A percentile compares a stretch with the other conserved stretches of the same genome.
These are phyloP conservation scores for Phyllostomus hastatus DNA, from an alignment of 2,113 vertebrate species.

Conservation along the genomic window DNA sequence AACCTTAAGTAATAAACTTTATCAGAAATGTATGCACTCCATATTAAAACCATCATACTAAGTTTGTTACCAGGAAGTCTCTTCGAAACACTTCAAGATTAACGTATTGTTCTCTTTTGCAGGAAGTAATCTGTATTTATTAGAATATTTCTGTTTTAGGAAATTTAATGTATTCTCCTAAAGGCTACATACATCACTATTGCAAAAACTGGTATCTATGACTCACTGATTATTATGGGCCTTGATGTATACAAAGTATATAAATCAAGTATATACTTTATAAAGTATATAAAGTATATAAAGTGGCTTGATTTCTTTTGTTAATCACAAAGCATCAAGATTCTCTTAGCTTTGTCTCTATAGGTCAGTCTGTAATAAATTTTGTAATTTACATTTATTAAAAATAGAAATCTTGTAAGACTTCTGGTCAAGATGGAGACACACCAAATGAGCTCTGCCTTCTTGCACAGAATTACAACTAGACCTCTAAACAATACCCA, in stretches of 20 bases:
- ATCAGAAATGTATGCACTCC: not conserved
- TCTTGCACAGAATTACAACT: too few species aligned
- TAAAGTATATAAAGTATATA: too few species aligned
- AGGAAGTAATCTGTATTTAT: slow-evolving; percentile 11
- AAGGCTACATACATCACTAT: not conserved
- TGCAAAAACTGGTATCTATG: not conserved
- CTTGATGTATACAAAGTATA: not conserved
- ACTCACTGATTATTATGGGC: not conserved
- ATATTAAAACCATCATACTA: not conserved
- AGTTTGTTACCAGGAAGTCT: not conserved
- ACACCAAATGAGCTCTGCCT: too few species aligned
- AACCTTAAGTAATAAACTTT: not conserved
- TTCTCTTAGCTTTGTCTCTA: not conserved
- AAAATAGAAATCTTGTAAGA: not conserved
- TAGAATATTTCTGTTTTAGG: not conserved
- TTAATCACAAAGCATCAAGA: not conserved
- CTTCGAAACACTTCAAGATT: not conserved
- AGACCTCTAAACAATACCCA: too few species aligned
- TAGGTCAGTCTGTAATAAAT: not conserved
- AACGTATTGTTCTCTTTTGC: not conserved
- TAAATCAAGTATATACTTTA: too few species aligned
- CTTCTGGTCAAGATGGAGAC: too few species aligned
- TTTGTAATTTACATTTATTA: not conserved
- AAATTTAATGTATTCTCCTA: not conserved
- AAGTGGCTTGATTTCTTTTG: not conserved